phyloP scores from a whole-genome alignment of 2,888 invertebrate species.

The Lasius platythorax region DNA sequence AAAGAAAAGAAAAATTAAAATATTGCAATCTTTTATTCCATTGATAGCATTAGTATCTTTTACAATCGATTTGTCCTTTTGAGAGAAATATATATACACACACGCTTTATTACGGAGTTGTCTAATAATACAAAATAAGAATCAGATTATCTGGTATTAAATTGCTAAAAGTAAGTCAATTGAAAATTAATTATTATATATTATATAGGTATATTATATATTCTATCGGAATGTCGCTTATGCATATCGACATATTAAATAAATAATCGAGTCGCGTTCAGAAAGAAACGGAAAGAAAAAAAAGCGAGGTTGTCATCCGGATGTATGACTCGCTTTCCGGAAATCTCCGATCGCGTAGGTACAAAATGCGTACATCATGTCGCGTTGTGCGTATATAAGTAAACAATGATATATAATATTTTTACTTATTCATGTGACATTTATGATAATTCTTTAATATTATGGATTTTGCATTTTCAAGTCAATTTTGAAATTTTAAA shows the following conservation, averaged over 20 bases:
- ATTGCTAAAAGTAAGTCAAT: neutral
- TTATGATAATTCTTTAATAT: neutral
- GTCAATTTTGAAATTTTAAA: constrained; percentile 11
- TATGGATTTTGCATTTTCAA: neutral
- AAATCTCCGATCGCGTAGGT: constrained; percentile 47
- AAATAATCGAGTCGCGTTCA: neutral
- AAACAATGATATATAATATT: neutral
- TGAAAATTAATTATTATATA: constrained; percentile 1
- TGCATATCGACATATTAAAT: neutral
- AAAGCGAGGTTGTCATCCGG: constrained; percentile 66
- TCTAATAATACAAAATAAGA: neutral
- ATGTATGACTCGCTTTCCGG: constrained; percentile 73
- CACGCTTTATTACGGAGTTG: neutral
- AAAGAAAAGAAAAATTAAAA: constrained; percentile 10
- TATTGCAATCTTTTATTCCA: neutral
- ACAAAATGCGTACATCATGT: neutral
- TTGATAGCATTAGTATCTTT: neutral
- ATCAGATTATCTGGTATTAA: neutral
- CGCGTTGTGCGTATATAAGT: neutral
- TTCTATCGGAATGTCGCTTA: neutral
- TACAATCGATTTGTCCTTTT: neutral
- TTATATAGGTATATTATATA: neutral
- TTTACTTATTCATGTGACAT: neutral
- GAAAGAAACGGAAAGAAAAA: constrained; percentile 55
- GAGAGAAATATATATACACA: neutral